A percentile compares a stretch with the other conserved stretches of the same genome.
These are phyloP conservation scores for Spialia ferax DNA, from an alignment of 2,888 invertebrate genomes.

Conservation along the genomic window DNA sequence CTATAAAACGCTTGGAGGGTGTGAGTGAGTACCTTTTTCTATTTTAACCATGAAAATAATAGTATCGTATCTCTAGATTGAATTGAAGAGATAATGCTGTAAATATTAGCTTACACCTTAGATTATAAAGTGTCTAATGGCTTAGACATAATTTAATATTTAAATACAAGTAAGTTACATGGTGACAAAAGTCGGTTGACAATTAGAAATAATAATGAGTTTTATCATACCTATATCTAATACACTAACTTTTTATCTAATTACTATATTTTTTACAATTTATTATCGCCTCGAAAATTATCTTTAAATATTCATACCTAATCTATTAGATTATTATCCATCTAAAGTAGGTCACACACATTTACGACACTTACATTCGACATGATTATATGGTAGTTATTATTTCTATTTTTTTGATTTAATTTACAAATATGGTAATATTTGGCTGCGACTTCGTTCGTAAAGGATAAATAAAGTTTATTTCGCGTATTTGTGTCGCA, in stretches of 20 bases:
- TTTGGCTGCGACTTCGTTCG: no score
- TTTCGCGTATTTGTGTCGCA: not conserved
- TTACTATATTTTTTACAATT: not conserved
- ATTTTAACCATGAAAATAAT: no score
- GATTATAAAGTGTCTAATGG: no score
- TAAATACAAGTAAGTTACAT: no score
- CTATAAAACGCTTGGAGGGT: constrained; percentile 89
- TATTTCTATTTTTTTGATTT: no score
- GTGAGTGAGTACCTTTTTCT: constrained; percentile 79
- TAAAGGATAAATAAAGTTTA: not conserved
- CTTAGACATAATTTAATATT: no score
- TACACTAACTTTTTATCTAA: not conserved
- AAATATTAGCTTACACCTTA: no score
- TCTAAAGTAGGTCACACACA: constrained; percentile 1
- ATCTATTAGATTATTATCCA: not conserved
- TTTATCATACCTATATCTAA: not conserved
- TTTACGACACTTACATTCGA: not conserved
- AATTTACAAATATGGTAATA: no score
- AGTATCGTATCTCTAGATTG: no score
- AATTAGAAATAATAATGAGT: not conserved
- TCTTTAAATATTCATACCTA: not conserved
- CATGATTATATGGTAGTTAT: no score
- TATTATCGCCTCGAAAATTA: not conserved
- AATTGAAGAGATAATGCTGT: no score
- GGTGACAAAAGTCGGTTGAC: not conserved